Evolutionary conservation across 1,140 invertebrate genomes (phyloP), one percentile per base, ranked within the genome.

Genomic region (Drosophila lacertosa): DNA sequence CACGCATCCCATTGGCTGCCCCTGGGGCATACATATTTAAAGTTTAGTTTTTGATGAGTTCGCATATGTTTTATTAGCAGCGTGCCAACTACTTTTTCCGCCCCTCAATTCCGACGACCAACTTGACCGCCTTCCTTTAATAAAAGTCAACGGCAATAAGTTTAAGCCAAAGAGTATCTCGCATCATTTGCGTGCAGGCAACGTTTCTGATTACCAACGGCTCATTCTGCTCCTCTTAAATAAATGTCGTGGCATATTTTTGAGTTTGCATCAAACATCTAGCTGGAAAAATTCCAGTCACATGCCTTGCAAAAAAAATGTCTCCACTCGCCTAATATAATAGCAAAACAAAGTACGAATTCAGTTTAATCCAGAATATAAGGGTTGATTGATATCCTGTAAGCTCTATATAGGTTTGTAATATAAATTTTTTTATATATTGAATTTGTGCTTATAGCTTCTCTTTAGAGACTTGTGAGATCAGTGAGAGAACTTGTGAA

Each of bases 31-130:
- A 40, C 50, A 53, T 80, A 76, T 83, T 83, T 83, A 80, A 83
- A 83, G 80, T 83, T 83, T 76, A 58, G 78, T 86, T 74, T 82
- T 76, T 83, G 80, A 83, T 83, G 80, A 86, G 81, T 86, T 86
- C 81, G 81, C 81, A 83, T 76, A 78, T 80, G 81, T 86, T 83
- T 83, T 83, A 83, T 83, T 83, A 83, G 76, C 55, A 62, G 81
- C 74, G 37, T 84, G 59, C 58, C 39, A 81, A 84, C 48, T 86
- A 73, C 53, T 57, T 57, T 24, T 68, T 64, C 60, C 65, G 60
- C 37, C 64, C 37, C 64, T 39, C 64, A 59, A 42, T 59, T 35
- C 44, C 29, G 35, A n/a, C n/a, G n/a, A n/a, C n/a, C n/a, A 59
- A 37, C 45, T 71, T 71, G 67, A 50, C 66, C 35, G 42, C 66